Evolutionary conservation across 2,113 vertebrate species (phyloP), one percentile per base, ranked within the genome.

Genomic region (Plestiodon gilberti): DNA sequence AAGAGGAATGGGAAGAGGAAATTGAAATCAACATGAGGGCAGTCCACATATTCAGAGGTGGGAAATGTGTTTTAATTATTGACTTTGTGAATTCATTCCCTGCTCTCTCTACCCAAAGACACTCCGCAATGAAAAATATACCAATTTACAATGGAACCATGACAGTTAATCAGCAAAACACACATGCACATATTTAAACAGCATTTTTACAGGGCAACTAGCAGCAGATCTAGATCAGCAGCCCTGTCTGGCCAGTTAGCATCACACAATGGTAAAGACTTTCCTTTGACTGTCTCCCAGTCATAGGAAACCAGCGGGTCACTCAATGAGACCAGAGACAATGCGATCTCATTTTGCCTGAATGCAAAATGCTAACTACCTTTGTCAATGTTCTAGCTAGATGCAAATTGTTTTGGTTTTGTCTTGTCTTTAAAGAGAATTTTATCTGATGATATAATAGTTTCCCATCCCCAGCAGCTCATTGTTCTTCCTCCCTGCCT

Each of bases 251-350:
- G 43, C 13, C 4, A 78, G 30, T 25, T 5, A 8, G 6, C 22
- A 28, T 17, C 17, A 28, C 28, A 35, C 15, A 4, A 25, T 57
- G 25, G 14, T 14, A 71, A 70, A 55, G 23, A 20, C 20, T 11
- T 52, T 57, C 20, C 28, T 70, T 48, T 48, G 43, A 48, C 43
- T 5, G 43, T 8, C 43, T 48, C 4, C 43, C 8, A 8, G 43
- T 48, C 43, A 48, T 5, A 48, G 43, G 43, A 48, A 82, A 82
- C 33, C 2, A 35, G 1, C n/a, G n/a, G n/a, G n/a, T n/a, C 35
- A 23, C 1, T 1, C 38, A 43, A 52, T 15, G 22, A 33, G 20
- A 13, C 1, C 1, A n/a, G 38, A 30, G 2, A 1, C 25, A 25
- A 40, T 17, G 14, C 6, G 2, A 38, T 11, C 23, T 38, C 38